Evolutionary conservation across 1,140 invertebrate genomes (phyloP).

Genomic region (Ceratosolen solmsi): DNA sequence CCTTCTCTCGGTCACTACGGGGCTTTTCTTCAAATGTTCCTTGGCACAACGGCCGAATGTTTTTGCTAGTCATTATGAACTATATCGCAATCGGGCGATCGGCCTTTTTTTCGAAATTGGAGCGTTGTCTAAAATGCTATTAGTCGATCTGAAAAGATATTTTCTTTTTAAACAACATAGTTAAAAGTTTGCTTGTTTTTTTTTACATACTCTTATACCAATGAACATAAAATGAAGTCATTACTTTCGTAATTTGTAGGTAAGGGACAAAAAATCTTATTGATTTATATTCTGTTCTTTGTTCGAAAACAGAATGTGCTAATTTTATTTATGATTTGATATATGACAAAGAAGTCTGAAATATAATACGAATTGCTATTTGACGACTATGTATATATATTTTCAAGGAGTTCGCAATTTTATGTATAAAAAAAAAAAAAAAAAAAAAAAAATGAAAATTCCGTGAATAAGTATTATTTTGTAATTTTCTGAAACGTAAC

Average conservation of each 20-base stretch:
- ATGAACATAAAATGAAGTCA: conserved; percentile 9
- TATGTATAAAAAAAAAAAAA: neutral
- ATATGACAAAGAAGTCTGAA: neutral
- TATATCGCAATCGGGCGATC: conserved; percentile 59
- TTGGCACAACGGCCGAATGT: conserved; percentile 50
- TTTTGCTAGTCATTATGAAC: conserved; percentile 57
- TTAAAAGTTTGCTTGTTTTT: neutral
- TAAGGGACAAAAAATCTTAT: neutral
- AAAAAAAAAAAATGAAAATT: neutral
- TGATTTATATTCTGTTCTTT: neutral
- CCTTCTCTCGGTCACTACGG: conserved; percentile 38
- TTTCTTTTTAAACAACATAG: neutral
- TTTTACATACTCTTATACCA: neutral
- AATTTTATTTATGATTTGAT: neutral
- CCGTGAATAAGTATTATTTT: neutral
- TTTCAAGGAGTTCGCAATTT: too few relatives aligned
- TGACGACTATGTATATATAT: neutral
- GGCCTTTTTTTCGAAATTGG: conserved; percentile 49
- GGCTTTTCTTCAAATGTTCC: conserved; percentile 62
- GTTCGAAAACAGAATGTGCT: neutral
- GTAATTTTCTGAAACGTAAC: neutral
- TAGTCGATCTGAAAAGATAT: conserved; percentile 36
- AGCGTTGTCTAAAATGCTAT: conserved; percentile 45
- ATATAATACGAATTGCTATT: neutral
- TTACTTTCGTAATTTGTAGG: neutral